Conservation (phyloP, 2,797 vertebrate species). For the Lacerta bilineata region DNA sequence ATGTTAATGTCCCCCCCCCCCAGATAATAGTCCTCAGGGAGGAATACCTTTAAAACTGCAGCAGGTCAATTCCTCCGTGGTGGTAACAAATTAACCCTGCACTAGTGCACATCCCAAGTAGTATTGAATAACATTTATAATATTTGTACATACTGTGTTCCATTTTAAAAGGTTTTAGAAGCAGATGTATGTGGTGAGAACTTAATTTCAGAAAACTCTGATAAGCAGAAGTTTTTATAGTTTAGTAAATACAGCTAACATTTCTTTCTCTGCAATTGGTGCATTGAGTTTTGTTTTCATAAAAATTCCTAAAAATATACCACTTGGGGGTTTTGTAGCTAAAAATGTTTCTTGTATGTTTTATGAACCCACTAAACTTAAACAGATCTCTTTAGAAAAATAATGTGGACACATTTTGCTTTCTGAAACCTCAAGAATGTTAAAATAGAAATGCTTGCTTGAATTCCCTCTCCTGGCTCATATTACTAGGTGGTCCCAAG, state of each 20-base stretch:
- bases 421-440: conserved; percentile 84
- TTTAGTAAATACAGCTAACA: conserved; percentile 61
- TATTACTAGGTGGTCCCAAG: conserved; percentile 91
- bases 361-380: conserved; percentile 85
- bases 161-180: conserved; percentile 55
- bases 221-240: conserved; percentile 59
- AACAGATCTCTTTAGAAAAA: conserved; percentile 86
- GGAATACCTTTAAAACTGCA: conserved; percentile 47
- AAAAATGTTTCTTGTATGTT: conserved; percentile 83
- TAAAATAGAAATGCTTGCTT: conserved; percentile 89
- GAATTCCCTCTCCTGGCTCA: conserved; percentile 90
- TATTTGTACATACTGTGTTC: conserved; percentile 46
- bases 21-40: conserved; percentile 53
- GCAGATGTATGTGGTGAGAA: conserved; percentile 46
- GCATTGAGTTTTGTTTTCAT: conserved; percentile 70
- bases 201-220: conserved; percentile 64
- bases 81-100: conserved; percentile 53
- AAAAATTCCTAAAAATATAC: conserved; percentile 65
- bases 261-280: conserved; percentile 71
- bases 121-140: conserved; percentile 41
- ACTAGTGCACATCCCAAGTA: conserved; percentile 54
- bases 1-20: conserved; percentile 3
- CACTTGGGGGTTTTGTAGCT: conserved; percentile 73
- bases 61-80: conserved; percentile 55
- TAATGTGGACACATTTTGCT: conserved; percentile 84